These are phyloP conservation scores for Acanthopagrus latus DNA, from an alignment of 2,797 vertebrate species.

Conservation along the genomic window DNA sequence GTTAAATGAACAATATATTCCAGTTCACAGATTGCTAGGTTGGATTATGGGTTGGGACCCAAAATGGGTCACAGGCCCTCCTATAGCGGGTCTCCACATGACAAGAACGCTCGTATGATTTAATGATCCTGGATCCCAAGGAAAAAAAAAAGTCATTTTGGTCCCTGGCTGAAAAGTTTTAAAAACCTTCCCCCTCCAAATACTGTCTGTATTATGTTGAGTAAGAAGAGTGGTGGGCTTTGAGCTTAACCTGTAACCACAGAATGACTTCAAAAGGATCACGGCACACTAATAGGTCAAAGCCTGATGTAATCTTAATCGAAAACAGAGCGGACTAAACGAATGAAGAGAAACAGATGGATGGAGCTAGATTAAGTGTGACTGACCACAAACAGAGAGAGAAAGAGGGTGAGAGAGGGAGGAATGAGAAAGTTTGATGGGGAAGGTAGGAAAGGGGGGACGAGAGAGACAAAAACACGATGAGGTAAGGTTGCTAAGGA, in stretches of 20 bases:
- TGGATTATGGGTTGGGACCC: conserved; percentile 73
- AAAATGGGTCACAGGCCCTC: conserved; percentile 75
- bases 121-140: conserved; percentile 74
- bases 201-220: conserved; percentile 70
- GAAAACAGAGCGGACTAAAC: conserved; percentile 79
- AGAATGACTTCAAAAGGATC: conserved; percentile 84
- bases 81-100: conserved; percentile 71
- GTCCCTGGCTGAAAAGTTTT: conserved; percentile 70
- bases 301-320: conserved; percentile 87
- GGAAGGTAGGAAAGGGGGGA: conserved; percentile 44
- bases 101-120: conserved; percentile 74
- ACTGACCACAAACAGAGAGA: conserved; percentile 85
- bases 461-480: conserved; percentile 44
- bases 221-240: conserved; percentile 78
- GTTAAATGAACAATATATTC: conserved; percentile 79
- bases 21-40: conserved; percentile 78
- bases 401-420: conserved; percentile 67
- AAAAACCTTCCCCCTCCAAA: conserved; percentile 65
- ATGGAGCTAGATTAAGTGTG: conserved; percentile 83
- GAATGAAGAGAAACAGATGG: conserved; percentile 87
- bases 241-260: conserved; percentile 84
- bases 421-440: conserved; percentile 62
- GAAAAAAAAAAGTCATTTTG: conserved; percentile 67
- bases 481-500: conserved; percentile 53
- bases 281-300: conserved; percentile 84